phyloP scores from a whole-genome alignment of 2,797 vertebrate species.

The Manis javanica region DNA sequence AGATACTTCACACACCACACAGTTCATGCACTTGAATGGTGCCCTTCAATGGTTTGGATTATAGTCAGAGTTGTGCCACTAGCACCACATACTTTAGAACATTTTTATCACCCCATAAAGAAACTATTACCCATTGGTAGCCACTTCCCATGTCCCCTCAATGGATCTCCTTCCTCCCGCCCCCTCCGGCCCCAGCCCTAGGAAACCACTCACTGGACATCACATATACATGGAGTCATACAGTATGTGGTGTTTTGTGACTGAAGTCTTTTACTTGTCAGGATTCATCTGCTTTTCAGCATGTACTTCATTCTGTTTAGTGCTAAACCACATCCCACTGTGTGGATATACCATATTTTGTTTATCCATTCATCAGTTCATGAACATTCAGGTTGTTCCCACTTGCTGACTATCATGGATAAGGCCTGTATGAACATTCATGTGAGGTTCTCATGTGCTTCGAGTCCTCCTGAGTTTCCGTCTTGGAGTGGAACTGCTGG shows the following conservation, averaged over 20 bases:
- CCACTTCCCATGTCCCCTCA: neutral
- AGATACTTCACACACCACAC: neutral
- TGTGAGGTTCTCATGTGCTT: neutral
- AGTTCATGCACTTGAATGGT: neutral
- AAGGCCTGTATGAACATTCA: neutral
- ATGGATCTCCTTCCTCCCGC: neutral
- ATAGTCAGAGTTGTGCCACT: neutral
- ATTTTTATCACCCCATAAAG: neutral
- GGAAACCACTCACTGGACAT: neutral
- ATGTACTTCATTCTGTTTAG: neutral
- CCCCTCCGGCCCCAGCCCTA: neutral
- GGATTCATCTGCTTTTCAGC: neutral
- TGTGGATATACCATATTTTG: neutral
- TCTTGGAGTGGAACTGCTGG: neutral
- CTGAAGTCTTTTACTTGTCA: neutral
- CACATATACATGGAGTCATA: neutral
- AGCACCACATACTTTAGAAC: neutral
- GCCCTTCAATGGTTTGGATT: neutral
- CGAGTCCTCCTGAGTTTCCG: neutral
- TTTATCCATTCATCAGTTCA: neutral
- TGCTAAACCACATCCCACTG: neutral
- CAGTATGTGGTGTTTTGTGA: neutral
- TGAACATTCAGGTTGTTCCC: neutral
- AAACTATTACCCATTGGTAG: neutral
- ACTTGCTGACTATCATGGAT: neutral